phyloP scores from a whole-genome alignment of 2,888 invertebrate species.

The Bruchidius siliquastri region DNA sequence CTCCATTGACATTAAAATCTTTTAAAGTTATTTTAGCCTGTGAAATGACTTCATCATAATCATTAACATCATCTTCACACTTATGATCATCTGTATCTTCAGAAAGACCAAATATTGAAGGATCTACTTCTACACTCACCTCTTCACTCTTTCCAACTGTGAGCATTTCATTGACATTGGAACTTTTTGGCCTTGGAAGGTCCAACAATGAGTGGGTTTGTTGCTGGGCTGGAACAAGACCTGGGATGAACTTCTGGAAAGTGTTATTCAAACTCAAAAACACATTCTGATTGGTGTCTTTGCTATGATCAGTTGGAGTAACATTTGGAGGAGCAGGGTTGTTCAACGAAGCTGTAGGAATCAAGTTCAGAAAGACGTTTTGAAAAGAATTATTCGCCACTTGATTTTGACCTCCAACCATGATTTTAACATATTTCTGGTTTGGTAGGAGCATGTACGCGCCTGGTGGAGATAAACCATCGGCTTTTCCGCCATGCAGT shows the following conservation, averaged over 20 bases:
- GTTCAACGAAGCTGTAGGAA: conserved; percentile 32
- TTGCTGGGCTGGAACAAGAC: conserved; percentile 19
- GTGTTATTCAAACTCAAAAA: conserved; percentile 40
- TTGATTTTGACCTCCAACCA: conserved; percentile 32
- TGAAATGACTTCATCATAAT: conserved; percentile 40
- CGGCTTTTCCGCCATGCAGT: conserved; percentile 17
- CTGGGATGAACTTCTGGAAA: conserved; percentile 36
- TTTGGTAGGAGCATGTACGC: conserved; percentile 37
- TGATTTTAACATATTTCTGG: conserved; percentile 38
- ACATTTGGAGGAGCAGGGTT: conserved; percentile 7
- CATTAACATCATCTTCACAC: conserved; percentile 27
- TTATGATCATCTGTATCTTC: conserved; percentile 27
- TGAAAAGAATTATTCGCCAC: conserved; percentile 30
- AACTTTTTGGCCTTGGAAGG: conserved; percentile 17
- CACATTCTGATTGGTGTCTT: conserved; percentile 40
- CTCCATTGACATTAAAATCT: conserved; percentile 24
- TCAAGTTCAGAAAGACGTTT: conserved; percentile 41
- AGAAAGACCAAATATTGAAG: conserved; percentile 34
- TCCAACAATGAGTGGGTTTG: conserved; percentile 6
- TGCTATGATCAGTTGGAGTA: conserved; percentile 19
- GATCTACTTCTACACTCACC: conserved; percentile 44
- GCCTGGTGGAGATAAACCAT: conserved; percentile 19
- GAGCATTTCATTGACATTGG: conserved; percentile 32
- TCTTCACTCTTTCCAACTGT: conserved; percentile 41
- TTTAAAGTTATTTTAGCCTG: conserved; percentile 31